Percentiles rank a stretch among this genome's conserved stretches.
Conservation (phyloP, 2,888 invertebrate species). For the Heliconius hortense region DNA sequence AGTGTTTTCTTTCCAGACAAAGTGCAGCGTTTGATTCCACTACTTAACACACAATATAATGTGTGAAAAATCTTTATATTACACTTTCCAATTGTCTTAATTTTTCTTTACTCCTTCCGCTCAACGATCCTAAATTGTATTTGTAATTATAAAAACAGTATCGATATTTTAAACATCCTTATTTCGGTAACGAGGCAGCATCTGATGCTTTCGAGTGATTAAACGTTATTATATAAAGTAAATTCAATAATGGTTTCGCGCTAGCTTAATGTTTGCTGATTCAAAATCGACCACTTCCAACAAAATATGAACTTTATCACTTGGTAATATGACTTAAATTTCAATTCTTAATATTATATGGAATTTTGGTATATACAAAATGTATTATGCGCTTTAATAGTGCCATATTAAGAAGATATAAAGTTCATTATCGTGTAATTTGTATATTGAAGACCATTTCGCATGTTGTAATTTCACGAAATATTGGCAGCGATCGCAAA, state of each 20-base stretch:
- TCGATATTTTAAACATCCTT: slow-evolving; percentile 54
- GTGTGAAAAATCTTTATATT: background rate
- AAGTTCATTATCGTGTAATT: slow-evolving; percentile 25
- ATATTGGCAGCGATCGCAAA: slow-evolving; percentile 74
- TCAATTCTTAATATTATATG: slow-evolving; percentile 42
- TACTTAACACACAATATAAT: background rate
- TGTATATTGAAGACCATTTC: background rate
- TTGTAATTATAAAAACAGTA: slow-evolving; percentile 35
- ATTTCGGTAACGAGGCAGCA: slow-evolving; percentile 73
- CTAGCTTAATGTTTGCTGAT: slow-evolving; percentile 76
- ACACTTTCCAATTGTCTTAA: no score
- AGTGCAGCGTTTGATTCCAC: background rate
- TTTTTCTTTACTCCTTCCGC: no score
- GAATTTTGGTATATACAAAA: slow-evolving; percentile 36
- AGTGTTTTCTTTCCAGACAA: background rate
- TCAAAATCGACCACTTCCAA: slow-evolving; percentile 43
- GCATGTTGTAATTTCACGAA: slow-evolving; percentile 59
- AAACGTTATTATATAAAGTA: slow-evolving; percentile 82
- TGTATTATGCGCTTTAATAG: background rate
- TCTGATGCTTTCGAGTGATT: slow-evolving; percentile 78
- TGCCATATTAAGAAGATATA: background rate
- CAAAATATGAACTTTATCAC: slow-evolving; percentile 49
- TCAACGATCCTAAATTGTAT: background rate
- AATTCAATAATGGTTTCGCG: slow-evolving; percentile 80
- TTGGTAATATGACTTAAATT: slow-evolving; percentile 49